Evolutionary conservation across 1,140 invertebrate genomes (phyloP).

Genomic region (Gryon sp.): DNA sequence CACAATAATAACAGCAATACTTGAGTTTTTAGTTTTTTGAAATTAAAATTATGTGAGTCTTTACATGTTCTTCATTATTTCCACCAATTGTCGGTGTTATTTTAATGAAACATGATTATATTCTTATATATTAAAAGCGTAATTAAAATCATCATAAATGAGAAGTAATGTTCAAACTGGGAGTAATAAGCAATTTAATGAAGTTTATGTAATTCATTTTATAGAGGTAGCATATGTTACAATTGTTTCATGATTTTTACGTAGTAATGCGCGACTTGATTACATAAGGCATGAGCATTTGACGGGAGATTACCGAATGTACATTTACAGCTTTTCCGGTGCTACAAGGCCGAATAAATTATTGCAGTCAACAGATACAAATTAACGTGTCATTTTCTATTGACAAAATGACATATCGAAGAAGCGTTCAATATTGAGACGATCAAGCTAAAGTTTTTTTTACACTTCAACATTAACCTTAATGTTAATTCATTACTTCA

Average conservation of each 20-base stretch:
- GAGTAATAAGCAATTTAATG: neutral
- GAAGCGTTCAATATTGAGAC: constrained; percentile 9
- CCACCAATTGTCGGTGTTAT: too few species aligned
- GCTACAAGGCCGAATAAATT: constrained; percentile 37
- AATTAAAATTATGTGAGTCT: too few species aligned
- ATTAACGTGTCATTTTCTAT: constrained; percentile 47
- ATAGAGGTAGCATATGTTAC: constrained; percentile 16
- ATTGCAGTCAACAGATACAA: constrained; percentile 42
- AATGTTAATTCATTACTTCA: too few species aligned
- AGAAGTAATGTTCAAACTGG: too few species aligned
- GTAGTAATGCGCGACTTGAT: constrained; percentile 14
- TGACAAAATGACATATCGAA: constrained; percentile 22
- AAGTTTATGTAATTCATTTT: constrained; percentile 19
- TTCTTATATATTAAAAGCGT: too few species aligned
- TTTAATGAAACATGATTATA: too few species aligned
- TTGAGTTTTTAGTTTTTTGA: too few species aligned
- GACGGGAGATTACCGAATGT: constrained; percentile 42
- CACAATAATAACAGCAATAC: too few species aligned
- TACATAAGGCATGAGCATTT: constrained; percentile 29
- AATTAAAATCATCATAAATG: too few species aligned
- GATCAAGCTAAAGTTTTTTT: neutral
- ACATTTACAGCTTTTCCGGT: constrained; percentile 43
- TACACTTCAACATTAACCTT: neutral
- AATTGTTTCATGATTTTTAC: constrained; percentile 35
- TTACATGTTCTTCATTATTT: neutral